Conservation (phyloP, 2,113 vertebrate genomes). For the Buteo buteo region DNA sequence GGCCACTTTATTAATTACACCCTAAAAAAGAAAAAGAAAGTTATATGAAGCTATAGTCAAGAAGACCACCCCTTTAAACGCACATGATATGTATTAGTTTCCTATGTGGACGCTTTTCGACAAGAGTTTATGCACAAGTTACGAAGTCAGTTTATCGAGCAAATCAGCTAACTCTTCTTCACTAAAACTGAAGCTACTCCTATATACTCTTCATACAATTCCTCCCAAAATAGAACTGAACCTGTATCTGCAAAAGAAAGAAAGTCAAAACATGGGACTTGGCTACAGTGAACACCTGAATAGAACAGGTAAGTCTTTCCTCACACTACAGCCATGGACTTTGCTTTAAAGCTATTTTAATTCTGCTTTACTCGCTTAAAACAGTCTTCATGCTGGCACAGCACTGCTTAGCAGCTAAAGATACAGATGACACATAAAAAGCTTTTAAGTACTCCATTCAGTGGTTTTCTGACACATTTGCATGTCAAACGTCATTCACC, state of each 20-base stretch:
- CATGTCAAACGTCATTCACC: not conserved
- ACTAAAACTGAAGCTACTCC: not conserved
- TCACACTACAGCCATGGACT: not conserved
- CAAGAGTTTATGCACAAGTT: not conserved
- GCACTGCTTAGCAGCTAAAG: not conserved
- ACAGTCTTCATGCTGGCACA: not conserved
- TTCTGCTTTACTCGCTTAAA: not conserved
- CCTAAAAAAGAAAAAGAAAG: conserved; percentile 68
- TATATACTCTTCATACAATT: not conserved
- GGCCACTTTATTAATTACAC: conserved; percentile 90
- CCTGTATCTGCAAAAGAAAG: not conserved
- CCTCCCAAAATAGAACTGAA: not conserved
- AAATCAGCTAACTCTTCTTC: not conserved
- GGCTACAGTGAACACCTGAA: not conserved
- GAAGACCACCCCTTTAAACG: not conserved
- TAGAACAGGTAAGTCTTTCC: not conserved
- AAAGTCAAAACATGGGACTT: not conserved
- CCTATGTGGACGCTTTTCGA: rapidly evolving
- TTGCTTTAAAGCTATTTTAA: not conserved
- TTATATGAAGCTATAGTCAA: not conserved
- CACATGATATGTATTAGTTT: not conserved
- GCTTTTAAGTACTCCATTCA: not conserved
- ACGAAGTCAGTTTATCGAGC: not conserved
- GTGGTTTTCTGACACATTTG: not conserved
- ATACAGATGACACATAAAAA: not conserved